A percentile compares a stretch with the other conserved stretches of the same genome.
phyloP scores from a whole-genome alignment of 2,888 invertebrate genomes.

The Sarcophaga carnaria region DNA sequence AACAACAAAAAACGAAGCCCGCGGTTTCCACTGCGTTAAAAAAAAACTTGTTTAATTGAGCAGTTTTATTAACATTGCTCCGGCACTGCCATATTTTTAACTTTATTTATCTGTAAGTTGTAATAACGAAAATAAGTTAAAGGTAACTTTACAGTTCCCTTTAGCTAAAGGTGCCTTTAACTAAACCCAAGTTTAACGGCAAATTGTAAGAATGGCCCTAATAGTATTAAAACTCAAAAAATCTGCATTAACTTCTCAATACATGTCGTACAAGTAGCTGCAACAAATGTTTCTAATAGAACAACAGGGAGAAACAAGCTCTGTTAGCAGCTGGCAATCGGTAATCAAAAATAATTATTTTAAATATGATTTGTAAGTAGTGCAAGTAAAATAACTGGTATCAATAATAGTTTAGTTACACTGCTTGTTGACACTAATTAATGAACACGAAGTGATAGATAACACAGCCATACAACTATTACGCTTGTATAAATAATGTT shows the following conservation, averaged over 20 bases:
- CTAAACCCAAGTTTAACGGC: no score
- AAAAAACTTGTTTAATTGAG: no score
- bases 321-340: neutral
- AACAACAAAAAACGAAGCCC: no score
- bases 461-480: conserved; percentile 4
- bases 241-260: neutral
- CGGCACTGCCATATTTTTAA: no score
- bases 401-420: conserved; percentile 2
- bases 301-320: neutral
- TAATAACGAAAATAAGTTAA: no score
- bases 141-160: no score
- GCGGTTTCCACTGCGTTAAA: no score
- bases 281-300: neutral
- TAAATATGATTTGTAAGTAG: neutral
- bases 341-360: neutral
- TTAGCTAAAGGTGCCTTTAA: no score
- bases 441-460: conserved; percentile 40
- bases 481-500: neutral
- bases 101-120: no score
- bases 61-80: no score
- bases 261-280: neutral
- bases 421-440: conserved; percentile 44
- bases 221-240: neutral
- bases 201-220: no score
- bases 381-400: neutral